Evolutionary conservation across 2,888 invertebrate species (phyloP), one percentile per base, ranked within the genome.

Genomic region (Chaetogeoica ovagalla): DNA sequence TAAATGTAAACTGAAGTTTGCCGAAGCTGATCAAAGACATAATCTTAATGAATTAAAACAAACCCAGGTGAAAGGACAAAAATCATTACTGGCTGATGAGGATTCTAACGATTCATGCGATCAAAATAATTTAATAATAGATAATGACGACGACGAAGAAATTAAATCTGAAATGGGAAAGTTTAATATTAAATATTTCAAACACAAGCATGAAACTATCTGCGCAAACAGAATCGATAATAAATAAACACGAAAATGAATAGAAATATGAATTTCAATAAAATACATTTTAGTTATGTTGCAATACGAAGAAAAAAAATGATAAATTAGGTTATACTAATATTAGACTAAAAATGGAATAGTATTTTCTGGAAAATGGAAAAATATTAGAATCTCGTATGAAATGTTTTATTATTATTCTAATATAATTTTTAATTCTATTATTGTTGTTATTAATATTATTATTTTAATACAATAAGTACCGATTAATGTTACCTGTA

Each of bases 11-110:
- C 5, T 63, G 8, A 79, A 79, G 2, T 79, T 79, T 79, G 52
- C 79, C 23, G 79, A 79, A 79, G 79, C 79, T 6, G 79, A 71
- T n/a, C 62, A 71, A 57, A 79, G 79, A 57, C 70, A 79, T n/a
- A 79, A 63, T 71, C 8, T 43, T 3, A 23, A 43, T 52, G 57
- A 71, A 71, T 62, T 60, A 65, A 71, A 79, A 71, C 79, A 79
- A 77, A 21, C 19, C 13, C 62, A 37, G 52, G 52, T 52, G 5
- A 17, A 69, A 60, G 48, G 52, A 59, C 57, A 48, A 66, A 21
- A 39, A 43, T 43, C 11, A 48, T 48, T 13, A 39, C 1, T 5
- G 2, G 30, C n/a, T 30, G 69, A 70, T 52, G 70, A 70, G 0
- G 65, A 55, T 71, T 62, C 37, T 63, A 39, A 39, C 19, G 70